phyloP scores from a whole-genome alignment of 2,797 vertebrate genomes.

The Sarcophilus harrisii region DNA sequence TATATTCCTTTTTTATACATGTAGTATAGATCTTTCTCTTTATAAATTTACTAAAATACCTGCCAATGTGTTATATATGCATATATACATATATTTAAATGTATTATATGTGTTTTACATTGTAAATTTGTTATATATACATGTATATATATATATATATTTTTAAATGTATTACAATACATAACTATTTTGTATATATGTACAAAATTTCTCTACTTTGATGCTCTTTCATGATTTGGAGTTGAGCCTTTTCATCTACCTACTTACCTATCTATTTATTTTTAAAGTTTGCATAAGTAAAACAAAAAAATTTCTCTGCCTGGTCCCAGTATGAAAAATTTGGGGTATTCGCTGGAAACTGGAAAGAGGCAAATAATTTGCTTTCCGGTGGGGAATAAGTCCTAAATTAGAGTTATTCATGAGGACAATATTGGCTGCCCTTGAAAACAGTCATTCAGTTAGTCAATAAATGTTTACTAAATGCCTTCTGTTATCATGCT shows the following conservation, averaged over 20 bases:
- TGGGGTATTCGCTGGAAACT: not conserved
- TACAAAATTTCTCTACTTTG: not conserved
- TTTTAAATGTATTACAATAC: too few relatives aligned
- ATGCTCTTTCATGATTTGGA: not conserved
- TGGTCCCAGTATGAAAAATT: not conserved
- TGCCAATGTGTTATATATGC: not conserved
- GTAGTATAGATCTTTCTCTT: not conserved
- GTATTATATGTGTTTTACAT: too few relatives aligned
- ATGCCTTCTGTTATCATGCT: rapidly evolving
- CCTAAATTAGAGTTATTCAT: not conserved
- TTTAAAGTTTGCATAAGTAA: not conserved
- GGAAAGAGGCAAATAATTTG: not conserved
- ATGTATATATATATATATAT: too few relatives aligned
- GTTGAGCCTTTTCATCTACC: not conserved
- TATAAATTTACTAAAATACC: not conserved
- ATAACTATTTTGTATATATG: too few relatives aligned
- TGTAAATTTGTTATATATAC: too few relatives aligned
- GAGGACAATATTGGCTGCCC: not conserved
- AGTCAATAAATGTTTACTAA: not conserved
- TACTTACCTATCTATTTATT: not conserved
- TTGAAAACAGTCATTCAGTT: not conserved
- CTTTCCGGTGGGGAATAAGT: not conserved
- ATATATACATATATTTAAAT: too few relatives aligned
- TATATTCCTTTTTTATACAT: not conserved
- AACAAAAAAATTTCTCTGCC: not conserved